A percentile compares a stretch with the other conserved stretches of the same genome.
phyloP scores from a whole-genome alignment of 2,888 invertebrate species.

The Cenopis cana region DNA sequence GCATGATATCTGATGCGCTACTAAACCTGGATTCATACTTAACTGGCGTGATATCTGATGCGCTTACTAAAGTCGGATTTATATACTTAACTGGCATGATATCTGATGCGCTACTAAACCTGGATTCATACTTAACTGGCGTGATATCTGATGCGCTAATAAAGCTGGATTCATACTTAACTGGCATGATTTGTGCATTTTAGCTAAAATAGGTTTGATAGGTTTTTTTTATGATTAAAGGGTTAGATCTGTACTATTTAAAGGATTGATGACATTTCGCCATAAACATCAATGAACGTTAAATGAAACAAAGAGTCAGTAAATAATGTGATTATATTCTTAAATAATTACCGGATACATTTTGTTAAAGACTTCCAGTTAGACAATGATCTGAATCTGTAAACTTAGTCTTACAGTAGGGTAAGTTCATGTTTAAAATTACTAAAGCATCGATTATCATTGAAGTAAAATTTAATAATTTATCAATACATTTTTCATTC shows the following conservation, averaged over 20 bases:
- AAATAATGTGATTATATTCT: constrained; percentile 67
- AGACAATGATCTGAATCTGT: constrained; percentile 54
- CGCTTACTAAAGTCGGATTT: too few species aligned
- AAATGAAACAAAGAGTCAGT: constrained; percentile 40
- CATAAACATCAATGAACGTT: not conserved
- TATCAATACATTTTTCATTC: constrained; percentile 50
- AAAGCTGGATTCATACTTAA: too few species aligned
- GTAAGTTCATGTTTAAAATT: constrained; percentile 32
- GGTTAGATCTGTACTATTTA: not conserved
- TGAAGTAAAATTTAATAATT: constrained; percentile 43
- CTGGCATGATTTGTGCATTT: too few species aligned
- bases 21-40: too few species aligned
- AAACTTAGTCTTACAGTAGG: constrained; percentile 26
- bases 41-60: too few species aligned
- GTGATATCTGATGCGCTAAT: too few species aligned
- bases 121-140: too few species aligned
- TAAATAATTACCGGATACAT: constrained; percentile 70
- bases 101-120: too few species aligned
- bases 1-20: too few species aligned
- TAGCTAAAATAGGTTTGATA: too few species aligned
- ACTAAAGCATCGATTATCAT: constrained; percentile 35
- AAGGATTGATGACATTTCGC: not conserved
- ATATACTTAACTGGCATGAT: too few species aligned
- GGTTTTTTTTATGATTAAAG: too few species aligned
- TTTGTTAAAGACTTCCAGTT: constrained; percentile 69